A percentile compares a stretch with the other conserved stretches of the same genome.
These are phyloP conservation scores for Drosophila arizonae DNA, from an alignment of 1,140 invertebrate genomes.

Conservation along the genomic window DNA sequence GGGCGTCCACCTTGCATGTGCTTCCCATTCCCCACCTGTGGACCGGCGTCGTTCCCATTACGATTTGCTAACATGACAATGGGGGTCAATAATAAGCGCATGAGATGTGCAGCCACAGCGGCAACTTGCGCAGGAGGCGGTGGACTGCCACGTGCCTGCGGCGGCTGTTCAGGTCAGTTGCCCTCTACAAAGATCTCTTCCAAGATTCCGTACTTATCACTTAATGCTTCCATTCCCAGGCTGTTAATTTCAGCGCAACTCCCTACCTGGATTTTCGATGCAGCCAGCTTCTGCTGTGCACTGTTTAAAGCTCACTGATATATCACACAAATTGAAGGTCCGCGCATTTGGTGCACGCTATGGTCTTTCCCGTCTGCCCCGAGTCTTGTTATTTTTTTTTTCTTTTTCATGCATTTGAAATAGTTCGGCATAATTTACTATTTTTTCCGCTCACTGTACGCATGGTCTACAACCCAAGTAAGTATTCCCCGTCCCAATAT, in stretches of 20 bases:
- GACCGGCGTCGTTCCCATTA: conserved; percentile 71
- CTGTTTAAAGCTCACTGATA: neutral
- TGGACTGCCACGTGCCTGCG: conserved; percentile 36
- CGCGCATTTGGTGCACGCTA: neutral
- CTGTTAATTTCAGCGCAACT: neutral
- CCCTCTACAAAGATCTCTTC: neutral
- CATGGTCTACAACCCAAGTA: too few species aligned
- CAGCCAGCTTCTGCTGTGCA: neutral
- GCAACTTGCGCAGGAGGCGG: conserved; percentile 49
- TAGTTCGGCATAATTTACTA: too few species aligned
- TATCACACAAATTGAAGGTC: neutral
- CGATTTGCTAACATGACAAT: conserved; percentile 79
- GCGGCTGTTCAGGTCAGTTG: conserved; percentile 29
- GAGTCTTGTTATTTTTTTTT: too few species aligned
- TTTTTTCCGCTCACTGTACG: too few species aligned
- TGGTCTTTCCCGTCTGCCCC: neutral
- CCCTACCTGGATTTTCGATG: neutral
- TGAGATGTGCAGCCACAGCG: conserved; percentile 64
- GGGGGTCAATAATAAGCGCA: conserved; percentile 76
- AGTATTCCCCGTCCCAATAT: too few species aligned
- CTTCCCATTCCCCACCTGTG: conserved; percentile 87
- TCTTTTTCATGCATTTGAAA: too few species aligned
- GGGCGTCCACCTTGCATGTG: conserved; percentile 87
- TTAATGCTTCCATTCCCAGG: neutral
- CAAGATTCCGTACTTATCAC: neutral